These are phyloP conservation scores for Condylostylus longicornis DNA, from an alignment of 1,140 invertebrate species.

Conservation along the genomic window DNA sequence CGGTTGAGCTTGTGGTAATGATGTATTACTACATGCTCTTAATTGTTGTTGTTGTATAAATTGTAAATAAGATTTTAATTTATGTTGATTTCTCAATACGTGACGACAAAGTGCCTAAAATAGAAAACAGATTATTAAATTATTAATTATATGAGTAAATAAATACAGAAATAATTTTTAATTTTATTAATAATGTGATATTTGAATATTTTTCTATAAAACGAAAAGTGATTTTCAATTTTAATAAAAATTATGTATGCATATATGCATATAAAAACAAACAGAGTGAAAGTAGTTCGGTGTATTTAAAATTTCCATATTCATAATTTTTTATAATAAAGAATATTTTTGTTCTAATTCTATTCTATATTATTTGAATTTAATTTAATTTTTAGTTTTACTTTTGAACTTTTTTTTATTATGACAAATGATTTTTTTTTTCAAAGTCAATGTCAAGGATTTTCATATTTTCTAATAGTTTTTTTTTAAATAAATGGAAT, in stretches of 20 bases:
- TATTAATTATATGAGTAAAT: neutral
- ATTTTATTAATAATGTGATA: neutral
- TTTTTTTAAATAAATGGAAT: too few relatives aligned
- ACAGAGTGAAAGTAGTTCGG: too few relatives aligned
- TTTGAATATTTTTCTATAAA: neutral
- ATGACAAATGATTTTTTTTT: too few relatives aligned
- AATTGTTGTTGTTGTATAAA: constrained; percentile 27
- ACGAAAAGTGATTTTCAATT: neutral
- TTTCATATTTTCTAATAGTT: too few relatives aligned
- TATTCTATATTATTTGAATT: too few relatives aligned
- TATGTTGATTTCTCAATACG: constrained; percentile 30
- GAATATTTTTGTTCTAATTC: too few relatives aligned
- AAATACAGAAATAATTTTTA: neutral
- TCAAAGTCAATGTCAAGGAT: too few relatives aligned
- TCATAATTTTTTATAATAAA: too few relatives aligned
- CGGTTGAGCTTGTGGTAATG: constrained; percentile 17
- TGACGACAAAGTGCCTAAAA: constrained; percentile 13
- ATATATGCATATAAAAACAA: neutral
- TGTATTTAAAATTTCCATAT: too few relatives aligned
- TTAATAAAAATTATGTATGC: neutral
- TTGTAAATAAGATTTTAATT: constrained; percentile 21
- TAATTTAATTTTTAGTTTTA: too few relatives aligned
- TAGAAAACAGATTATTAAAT: neutral
- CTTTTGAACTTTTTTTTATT: too few relatives aligned
- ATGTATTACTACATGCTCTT: constrained; percentile 28